Percentiles rank a stretch among this genome's conserved stretches.
phyloP scores from a whole-genome alignment of 2,113 vertebrate genomes.

The Cisticola juncidis region DNA sequence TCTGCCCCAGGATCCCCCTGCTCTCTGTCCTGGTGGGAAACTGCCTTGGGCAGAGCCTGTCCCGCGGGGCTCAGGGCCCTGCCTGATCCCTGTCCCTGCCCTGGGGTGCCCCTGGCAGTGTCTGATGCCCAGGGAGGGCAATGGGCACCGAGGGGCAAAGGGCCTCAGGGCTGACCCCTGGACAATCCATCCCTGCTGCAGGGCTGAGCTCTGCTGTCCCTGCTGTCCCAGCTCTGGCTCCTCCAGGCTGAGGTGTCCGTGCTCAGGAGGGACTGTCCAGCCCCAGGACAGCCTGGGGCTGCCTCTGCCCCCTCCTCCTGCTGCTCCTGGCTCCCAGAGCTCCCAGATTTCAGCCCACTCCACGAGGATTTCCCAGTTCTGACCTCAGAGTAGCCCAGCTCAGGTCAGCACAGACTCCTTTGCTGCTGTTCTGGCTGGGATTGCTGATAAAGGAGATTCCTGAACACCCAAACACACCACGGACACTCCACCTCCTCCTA shows the following conservation, averaged over 20 bases:
- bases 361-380: not conserved
- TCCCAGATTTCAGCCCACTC: not conserved
- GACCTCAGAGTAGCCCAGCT: not conserved
- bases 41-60: not conserved
- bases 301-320: not conserved
- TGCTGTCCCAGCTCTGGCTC: not conserved
- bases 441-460: not conserved
- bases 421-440: not conserved
- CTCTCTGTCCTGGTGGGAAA: not conserved
- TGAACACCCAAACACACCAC: not conserved
- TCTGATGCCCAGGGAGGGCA: rapidly evolving
- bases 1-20: not conserved
- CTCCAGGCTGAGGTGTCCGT: not conserved
- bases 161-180: not conserved
- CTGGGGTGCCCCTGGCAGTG: not conserved
- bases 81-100: not conserved
- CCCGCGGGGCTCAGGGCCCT: not conserved
- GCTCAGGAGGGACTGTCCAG: not conserved
- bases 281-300: not conserved
- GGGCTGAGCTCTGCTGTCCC: not conserved
- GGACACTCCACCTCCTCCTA: not conserved
- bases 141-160: not conserved
- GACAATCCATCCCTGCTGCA: rapidly evolving
- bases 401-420: not conserved
- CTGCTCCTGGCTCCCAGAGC: not conserved